Evolutionary conservation across 2,797 vertebrate species (phyloP).

Genomic region (Paratrypauchen microcephalus): DNA sequence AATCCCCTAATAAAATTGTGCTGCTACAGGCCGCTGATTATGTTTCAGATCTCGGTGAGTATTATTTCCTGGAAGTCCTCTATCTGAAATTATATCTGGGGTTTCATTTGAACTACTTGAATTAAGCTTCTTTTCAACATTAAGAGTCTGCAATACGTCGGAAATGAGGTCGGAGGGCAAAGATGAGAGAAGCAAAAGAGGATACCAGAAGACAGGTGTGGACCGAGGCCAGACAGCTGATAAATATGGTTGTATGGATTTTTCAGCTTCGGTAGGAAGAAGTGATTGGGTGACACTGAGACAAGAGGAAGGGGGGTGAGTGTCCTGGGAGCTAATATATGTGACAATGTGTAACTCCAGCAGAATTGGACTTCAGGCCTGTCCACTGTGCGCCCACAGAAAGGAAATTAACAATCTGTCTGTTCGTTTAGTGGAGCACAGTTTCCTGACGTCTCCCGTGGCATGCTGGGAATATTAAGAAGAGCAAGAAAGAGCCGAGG

Average conservation of each 20-base stretch:
- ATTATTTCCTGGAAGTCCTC: constrained; percentile 16
- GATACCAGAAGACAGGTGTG: constrained; percentile 12
- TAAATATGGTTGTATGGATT: constrained; percentile 28
- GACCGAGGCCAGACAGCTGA: constrained; percentile 20
- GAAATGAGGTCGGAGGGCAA: constrained; percentile 6
- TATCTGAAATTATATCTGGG: constrained; percentile 38
- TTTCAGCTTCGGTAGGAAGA: constrained; percentile 19
- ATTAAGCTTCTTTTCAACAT: constrained; percentile 28
- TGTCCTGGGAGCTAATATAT: constrained; percentile 29
- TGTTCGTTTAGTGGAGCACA: constrained; percentile 52
- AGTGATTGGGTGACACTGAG: constrained; percentile 24
- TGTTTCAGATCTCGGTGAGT: constrained; percentile 5
- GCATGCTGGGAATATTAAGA: constrained; percentile 59
- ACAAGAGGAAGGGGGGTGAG: constrained; percentile 8
- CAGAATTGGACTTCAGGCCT: constrained; percentile 48
- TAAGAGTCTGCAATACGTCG: constrained; percentile 2
- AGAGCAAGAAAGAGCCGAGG: constrained; percentile 22
- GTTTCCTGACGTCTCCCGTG: constrained; percentile 36
- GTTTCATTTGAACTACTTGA: constrained; percentile 31
- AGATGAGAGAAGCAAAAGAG: constrained; percentile 1
- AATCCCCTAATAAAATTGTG: constrained; percentile 11
- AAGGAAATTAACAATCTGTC: constrained; percentile 63
- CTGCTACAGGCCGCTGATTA: constrained; percentile 10
- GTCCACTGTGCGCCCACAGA: constrained; percentile 34
- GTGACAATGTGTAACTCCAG: constrained; percentile 46